Percentiles rank a stretch among this genome's conserved stretches.
Evolutionary conservation across 2,797 vertebrate species (phyloP).

Genomic region (Pyrocephalus nanus): DNA sequence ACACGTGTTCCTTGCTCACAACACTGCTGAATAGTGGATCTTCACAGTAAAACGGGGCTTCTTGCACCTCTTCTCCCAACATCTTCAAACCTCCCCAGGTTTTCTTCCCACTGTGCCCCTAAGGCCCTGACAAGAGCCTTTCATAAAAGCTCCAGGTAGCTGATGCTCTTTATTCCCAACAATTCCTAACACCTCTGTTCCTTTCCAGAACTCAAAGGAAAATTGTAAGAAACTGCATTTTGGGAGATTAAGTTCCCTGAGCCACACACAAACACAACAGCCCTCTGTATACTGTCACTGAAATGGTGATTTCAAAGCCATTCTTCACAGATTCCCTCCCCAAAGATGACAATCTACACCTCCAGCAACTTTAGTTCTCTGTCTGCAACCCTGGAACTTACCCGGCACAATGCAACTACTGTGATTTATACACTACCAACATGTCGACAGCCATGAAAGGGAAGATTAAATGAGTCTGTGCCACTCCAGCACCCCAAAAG

Average conservation of each 20-base stretch:
- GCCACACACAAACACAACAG: neutral
- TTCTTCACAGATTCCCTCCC: neutral
- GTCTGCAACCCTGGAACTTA: neutral
- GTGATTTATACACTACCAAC: neutral
- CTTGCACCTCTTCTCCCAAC: neutral
- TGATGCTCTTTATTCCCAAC: neutral
- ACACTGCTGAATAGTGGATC: accelerated
- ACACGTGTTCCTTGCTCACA: accelerated
- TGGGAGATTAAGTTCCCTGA: neutral
- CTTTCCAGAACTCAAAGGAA: neutral
- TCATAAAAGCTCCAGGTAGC: neutral
- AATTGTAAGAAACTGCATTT: neutral
- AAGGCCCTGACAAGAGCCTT: neutral
- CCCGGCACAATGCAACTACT: neutral
- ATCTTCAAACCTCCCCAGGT: neutral
- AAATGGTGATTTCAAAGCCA: neutral
- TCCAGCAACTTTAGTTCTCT: neutral
- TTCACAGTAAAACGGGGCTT: neutral
- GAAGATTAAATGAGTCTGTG: neutral
- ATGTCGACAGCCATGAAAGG: neutral
- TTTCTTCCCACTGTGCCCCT: neutral
- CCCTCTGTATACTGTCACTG: neutral
- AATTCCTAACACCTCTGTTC: neutral
- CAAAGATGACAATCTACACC: neutral
- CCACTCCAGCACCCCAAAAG: neutral